Conservation (phyloP, 2,888 invertebrate genomes). For the Biston betularia region DNA sequence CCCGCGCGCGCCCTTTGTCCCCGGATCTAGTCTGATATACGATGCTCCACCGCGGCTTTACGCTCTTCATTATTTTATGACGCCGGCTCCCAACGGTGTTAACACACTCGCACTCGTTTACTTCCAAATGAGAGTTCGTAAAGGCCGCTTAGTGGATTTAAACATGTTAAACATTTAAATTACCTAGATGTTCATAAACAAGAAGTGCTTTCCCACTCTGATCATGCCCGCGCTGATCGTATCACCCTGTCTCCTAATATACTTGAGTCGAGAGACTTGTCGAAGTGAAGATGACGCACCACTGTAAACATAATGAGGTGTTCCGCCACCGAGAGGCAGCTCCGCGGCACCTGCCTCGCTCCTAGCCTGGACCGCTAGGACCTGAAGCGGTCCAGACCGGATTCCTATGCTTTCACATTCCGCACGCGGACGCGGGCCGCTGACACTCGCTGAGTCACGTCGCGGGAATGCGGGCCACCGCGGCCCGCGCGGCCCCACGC, state of each 20-base stretch:
- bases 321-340: constrained; percentile 6
- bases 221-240: no score
- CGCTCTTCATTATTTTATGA: constrained; percentile 41
- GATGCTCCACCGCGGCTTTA: constrained; percentile 38
- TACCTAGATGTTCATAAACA: no score
- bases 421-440: constrained; percentile 34
- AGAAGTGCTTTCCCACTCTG: no score
- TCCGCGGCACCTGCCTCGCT: constrained; percentile 17
- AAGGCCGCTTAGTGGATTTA: no score
- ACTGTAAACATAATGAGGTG: neutral
- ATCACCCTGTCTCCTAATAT: neutral
- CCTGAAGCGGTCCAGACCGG: constrained; percentile 46
- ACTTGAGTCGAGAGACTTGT: neutral
- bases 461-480: constrained; percentile 50
- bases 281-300: neutral
- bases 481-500: constrained; percentile 16
- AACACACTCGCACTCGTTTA: no score
- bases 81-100: neutral
- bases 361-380: constrained; percentile 5
- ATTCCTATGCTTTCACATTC: constrained; percentile 66
- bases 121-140: no score
- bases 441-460: constrained; percentile 52
- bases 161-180: no score
- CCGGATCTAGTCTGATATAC: constrained; percentile 31
- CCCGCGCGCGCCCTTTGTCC: constrained; percentile 36